Percentiles rank a stretch among this genome's conserved stretches.
phyloP scores from a whole-genome alignment of 2,797 vertebrate genomes.

The Danionella dracula region DNA sequence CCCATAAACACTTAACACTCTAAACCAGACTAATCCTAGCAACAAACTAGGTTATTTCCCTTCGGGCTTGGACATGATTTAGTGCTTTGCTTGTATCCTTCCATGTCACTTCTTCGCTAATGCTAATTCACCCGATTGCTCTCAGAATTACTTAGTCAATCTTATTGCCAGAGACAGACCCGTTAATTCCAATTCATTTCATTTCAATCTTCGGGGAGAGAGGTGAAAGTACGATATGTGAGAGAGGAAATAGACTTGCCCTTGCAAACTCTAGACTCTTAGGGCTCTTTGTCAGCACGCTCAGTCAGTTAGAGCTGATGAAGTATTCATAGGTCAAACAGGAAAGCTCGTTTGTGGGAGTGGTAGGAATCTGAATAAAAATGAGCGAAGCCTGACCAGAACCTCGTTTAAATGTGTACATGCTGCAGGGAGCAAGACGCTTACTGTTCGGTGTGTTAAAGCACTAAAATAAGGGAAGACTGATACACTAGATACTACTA shows the following conservation, averaged over 20 bases:
- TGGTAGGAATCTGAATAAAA: constrained; percentile 57
- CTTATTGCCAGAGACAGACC: constrained; percentile 70
- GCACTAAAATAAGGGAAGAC: constrained; percentile 53
- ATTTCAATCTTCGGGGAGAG: constrained; percentile 62
- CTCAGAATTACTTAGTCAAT: constrained; percentile 72
- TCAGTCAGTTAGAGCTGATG: constrained; percentile 49
- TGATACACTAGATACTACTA: constrained; percentile 51
- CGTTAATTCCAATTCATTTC: constrained; percentile 80
- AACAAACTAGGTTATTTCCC: constrained; percentile 46
- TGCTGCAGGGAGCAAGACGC: constrained; percentile 45
- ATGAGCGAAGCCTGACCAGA: constrained; percentile 47
- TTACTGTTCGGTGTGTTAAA: constrained; percentile 50
- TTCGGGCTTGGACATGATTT: constrained; percentile 67
- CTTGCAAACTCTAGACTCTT: constrained; percentile 49
- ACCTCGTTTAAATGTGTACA: constrained; percentile 2
- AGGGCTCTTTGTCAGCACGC: constrained; percentile 47
- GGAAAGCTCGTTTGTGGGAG: constrained; percentile 37
- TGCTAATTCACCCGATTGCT: constrained; percentile 77
- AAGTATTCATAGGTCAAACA: constrained; percentile 56
- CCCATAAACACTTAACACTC: not conserved
- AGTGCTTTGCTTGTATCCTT: constrained; percentile 74
- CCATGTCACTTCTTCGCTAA: constrained; percentile 75
- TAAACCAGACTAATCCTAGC: constrained; percentile 29
- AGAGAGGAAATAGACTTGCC: constrained; percentile 31
- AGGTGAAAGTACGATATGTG: constrained; percentile 58